Base-by-base conservation (phyloP, 2,113 vertebrate genomes). In the Columba livia region DNA sequence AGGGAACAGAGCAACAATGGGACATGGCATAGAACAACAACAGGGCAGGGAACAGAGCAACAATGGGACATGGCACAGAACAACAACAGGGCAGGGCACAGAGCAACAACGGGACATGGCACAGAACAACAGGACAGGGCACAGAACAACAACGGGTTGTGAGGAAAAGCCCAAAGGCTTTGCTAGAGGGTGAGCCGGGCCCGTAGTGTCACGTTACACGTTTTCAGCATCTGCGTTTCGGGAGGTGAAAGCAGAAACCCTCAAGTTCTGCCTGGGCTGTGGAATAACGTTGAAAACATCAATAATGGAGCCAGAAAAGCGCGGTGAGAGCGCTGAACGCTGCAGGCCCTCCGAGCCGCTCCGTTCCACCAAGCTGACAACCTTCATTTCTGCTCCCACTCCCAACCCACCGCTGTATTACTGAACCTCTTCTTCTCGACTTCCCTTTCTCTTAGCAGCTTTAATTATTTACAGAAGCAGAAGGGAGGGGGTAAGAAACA, bases 231-330 rank as follows among this genome's bases (percentile, higher is more conserved):
- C 31, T 0, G 0, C 67, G 12, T 57, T 84, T 91, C n/a, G 51
- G 71, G 64, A 90, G 71, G 77, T 91, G n/a, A 88, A 93, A 95
- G 88, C 51, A 88, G 60, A 53, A 94, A 56, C 36, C 13, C 79
- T 73, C 10, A 13, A 36, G 79, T n/a, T 88, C 72, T 85, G 79
- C 89, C 81, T 4, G 15, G 38, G 79, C 60, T 74, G 94, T 56
- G 66, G 79, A 93, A 80, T 90, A 83, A 94, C 74, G 75, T 74
- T 78, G 62, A 36, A 91, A 89, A 90, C 85, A 88, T 88, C 51
- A 94, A 94, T 95, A 90, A 95, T 93, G 83, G 19, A 96, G 54
- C 21, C 32, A 54, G 66, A 36, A 81, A 95, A 92, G 72, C 7
- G 85, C 60, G 79, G 47, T 44, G 89, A 64, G 79, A 86, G 70